Evolutionary conservation across 2,888 invertebrate species (phyloP).

Genomic region (Tipula unca): DNA sequence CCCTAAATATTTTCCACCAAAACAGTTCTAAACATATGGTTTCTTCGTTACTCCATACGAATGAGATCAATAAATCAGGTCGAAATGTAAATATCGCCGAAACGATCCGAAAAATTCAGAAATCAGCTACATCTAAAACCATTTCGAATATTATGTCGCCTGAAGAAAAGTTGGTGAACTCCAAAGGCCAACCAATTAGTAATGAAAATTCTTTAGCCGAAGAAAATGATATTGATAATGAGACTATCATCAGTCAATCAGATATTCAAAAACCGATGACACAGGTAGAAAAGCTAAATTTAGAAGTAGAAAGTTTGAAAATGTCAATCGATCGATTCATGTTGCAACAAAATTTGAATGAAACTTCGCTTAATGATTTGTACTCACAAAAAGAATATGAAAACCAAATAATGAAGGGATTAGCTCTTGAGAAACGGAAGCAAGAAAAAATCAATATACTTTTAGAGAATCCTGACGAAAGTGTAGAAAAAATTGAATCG

Average conservation of each 20-base stretch:
- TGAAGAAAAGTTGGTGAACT: background rate
- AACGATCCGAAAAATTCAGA: background rate
- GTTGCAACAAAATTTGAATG: slow-evolving; percentile 26
- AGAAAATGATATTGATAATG: background rate
- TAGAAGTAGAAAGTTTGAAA: slow-evolving; percentile 35
- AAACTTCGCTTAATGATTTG: slow-evolving; percentile 27
- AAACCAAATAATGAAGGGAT: slow-evolving; percentile 32
- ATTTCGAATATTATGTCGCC: background rate
- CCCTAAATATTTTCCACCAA: slow-evolving; percentile 19
- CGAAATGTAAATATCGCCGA: background rate
- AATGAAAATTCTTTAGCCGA: background rate
- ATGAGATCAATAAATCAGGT: background rate
- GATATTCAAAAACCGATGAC: background rate
- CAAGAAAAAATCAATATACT: slow-evolving; percentile 54
- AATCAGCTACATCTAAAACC: background rate
- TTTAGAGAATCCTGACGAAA: slow-evolving; percentile 54
- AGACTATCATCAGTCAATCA: background rate
- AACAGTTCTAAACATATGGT: background rate
- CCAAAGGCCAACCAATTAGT: background rate
- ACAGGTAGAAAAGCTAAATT: background rate
- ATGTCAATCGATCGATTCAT: slow-evolving; percentile 37
- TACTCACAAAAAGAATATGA: slow-evolving; percentile 38
- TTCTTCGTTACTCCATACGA: slow-evolving; percentile 19
- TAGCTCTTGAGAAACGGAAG: slow-evolving; percentile 43
- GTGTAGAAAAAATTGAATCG: slow-evolving; percentile 48